Evolutionary conservation across 2,888 invertebrate species (phyloP), one percentile per base, ranked within the genome.

Genomic region (Heliothis peltigera): DNA sequence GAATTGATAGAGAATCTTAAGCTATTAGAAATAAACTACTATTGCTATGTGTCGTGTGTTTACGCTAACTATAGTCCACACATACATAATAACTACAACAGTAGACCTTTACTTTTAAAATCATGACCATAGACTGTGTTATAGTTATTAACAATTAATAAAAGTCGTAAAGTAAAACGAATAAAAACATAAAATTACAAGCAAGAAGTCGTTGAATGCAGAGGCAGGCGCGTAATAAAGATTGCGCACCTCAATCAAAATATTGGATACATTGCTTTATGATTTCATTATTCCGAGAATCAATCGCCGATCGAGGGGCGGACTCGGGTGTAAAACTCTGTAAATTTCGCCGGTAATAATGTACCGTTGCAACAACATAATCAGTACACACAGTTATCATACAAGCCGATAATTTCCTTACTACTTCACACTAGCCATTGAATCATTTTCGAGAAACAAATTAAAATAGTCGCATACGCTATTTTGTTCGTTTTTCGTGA

Each of bases 201-300:
- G 60, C 44, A 66, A 71, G 69, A 54, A 51, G 63, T 61, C 49
- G 54, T 54, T 69, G 52, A 64, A 74, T 63, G 47, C 58, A 57
- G 67, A 56, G 43, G 61, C 55, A 65, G 74, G 66, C 73, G 76
- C 60, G 75, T 77, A 72, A 77, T 75, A 77, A 84, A 84, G 78
- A 76, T 71, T 58, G 65, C 77, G 67, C 42, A 42, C 55, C 48
- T 82, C 80, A 86, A 89, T 89, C 84, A 87, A 84, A 89, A 85
- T 78, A 81, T 84, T 79, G 82, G 70, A 76, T 73, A 65, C 80
- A 83, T 84, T 82, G 78, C 81, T 83, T 85, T 85, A 85, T 87
- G 87, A 88, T 89, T 89, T 86, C 82, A 84, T 89, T 86, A 86
- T 92, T 92, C 92, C 77, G 51, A 83, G 91, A 92, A 92, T 90